phyloP scores from a whole-genome alignment of 2,888 invertebrate genomes.

The Trachelus iudaicus region DNA sequence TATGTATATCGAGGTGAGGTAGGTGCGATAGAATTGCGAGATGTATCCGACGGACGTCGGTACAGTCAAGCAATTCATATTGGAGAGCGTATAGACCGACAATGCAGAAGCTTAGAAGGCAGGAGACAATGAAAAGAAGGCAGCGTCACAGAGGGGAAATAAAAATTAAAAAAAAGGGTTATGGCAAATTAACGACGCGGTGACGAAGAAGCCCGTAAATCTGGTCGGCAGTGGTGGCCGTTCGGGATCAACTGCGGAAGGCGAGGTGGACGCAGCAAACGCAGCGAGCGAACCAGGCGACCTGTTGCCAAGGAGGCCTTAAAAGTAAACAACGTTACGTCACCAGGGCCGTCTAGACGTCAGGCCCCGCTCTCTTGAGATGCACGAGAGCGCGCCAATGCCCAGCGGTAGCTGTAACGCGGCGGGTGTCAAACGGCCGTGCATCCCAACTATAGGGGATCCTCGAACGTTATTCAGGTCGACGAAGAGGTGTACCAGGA shows the following conservation, averaged over 20 bases:
- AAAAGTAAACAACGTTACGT: constrained; percentile 61
- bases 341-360: constrained; percentile 34
- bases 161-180: background rate
- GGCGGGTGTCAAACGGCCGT: background rate
- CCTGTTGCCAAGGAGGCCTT: constrained; percentile 60
- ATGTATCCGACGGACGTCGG: no score
- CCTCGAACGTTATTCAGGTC: background rate
- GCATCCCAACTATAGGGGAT: background rate
- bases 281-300: constrained; percentile 38
- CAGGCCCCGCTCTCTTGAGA: constrained; percentile 7
- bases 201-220: no score
- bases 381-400: no score
- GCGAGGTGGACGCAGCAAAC: no score
- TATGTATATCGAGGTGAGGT: no score
- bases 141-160: background rate
- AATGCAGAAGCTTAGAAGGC: no score
- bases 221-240: no score
- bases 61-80: no score
- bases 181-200: background rate
- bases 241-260: no score
- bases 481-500: constrained; percentile 1
- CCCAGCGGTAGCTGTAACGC: background rate
- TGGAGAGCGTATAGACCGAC: no score
- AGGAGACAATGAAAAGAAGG: background rate
- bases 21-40: no score